A percentile compares a stretch with the other conserved stretches of the same genome.
These are phyloP conservation scores for Hyposmocoma kahamanoa DNA, from an alignment of 1,140 invertebrate genomes.

Conservation along the genomic window DNA sequence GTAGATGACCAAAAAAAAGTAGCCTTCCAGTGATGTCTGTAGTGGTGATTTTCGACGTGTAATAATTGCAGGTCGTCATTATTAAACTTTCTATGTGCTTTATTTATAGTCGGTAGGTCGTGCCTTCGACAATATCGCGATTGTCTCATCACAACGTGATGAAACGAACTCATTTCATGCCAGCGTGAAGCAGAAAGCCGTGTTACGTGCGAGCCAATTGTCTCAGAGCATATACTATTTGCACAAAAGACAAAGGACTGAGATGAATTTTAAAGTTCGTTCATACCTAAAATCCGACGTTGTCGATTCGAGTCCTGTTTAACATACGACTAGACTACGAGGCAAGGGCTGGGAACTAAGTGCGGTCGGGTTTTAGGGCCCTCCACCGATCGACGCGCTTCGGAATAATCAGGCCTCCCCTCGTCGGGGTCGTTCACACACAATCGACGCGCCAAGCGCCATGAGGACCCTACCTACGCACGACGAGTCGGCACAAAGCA, in stretches of 20 bases:
- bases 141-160: slow-evolving; percentile 18
- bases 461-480: slow-evolving; percentile 57
- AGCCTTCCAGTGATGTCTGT: neutral
- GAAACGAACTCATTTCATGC: slow-evolving; percentile 14
- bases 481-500: slow-evolving; percentile 51
- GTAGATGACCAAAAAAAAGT: neutral
- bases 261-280: no score
- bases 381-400: slow-evolving; percentile 50
- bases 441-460: slow-evolving; percentile 51
- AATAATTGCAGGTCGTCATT: no score
- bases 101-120: no score
- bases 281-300: no score
- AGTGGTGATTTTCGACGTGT: neutral
- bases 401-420: slow-evolving; percentile 64
- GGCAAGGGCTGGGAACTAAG: slow-evolving; percentile 21
- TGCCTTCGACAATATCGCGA: slow-evolving; percentile 11
- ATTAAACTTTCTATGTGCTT: no score
- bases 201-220: no score
- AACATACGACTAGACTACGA: slow-evolving; percentile 38
- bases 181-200: no score
- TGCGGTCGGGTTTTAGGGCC: slow-evolving; percentile 49
- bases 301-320: slow-evolving; percentile 44
- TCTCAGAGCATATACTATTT: no score
- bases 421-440: slow-evolving; percentile 66
- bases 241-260: no score